Conservation (phyloP, 2,797 vertebrate genomes). For the Peromyscus attwateri region DNA sequence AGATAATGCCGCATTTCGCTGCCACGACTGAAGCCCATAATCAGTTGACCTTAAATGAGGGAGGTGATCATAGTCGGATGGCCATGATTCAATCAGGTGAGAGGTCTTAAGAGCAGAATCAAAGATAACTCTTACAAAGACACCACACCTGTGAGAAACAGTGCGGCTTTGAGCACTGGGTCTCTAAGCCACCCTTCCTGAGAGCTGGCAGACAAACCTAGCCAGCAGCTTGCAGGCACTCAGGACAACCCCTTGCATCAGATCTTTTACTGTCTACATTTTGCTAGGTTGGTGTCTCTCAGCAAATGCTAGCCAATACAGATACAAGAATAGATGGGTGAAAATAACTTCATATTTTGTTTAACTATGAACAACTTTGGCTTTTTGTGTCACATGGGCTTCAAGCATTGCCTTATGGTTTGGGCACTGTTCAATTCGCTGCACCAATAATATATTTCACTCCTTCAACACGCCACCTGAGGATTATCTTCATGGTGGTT, state of each 20-base stretch:
- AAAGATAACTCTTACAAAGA: not conserved
- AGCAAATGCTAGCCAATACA: not conserved
- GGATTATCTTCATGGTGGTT: not conserved
- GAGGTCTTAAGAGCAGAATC: not conserved
- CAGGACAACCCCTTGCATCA: not conserved
- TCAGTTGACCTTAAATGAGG: not conserved
- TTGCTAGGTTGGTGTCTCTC: not conserved
- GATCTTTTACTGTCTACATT: not conserved
- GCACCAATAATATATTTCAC: not conserved
- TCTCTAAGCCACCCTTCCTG: not conserved
- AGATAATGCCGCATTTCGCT: not conserved
- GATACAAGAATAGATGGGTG: not conserved
- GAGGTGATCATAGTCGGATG: not conserved
- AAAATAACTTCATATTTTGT: not conserved
- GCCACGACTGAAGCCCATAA: not conserved
- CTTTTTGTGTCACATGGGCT: not conserved
- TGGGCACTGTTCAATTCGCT: not conserved
- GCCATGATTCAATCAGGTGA: not conserved
- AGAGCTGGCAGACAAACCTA: not conserved
- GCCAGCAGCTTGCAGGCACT: fast-evolving
- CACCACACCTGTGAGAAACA: fast-evolving
- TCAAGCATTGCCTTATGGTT: not conserved
- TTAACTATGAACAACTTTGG: not conserved
- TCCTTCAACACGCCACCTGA: not conserved
- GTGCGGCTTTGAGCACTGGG: not conserved